Base-by-base conservation (phyloP, 2,797 vertebrate genomes). In the Platyrinchus mystaceus region DNA sequence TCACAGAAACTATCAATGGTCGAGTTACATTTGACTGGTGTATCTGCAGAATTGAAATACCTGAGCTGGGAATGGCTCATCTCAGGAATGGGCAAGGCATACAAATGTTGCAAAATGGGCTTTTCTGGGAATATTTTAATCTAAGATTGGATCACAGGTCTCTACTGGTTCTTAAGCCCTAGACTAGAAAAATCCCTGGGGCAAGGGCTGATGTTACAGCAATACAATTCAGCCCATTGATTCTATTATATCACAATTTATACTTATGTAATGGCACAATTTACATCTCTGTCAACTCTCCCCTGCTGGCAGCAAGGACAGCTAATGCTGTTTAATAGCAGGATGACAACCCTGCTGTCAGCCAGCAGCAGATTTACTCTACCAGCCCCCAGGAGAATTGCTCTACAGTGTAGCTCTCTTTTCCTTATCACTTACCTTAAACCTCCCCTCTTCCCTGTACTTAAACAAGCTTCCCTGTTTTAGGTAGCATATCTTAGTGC, bases 401-500 rank as follows among this genome's bases (percentile, higher is more conserved):
- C 5, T 1, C 53, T 44, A 6, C 30, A 6, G 3, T 4, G 32
- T 7, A 20, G 8, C 36, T 2, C 8, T 14, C 52, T n/a, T 81
- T 56, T 41, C 5, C 3, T 79, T 22, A 27, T 12, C 32, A 2
- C 58, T 30, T 23, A 8, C 10, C 39, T 46, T 15, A 27, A 71
- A 16, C 12, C 16, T 34, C 20, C 44, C 19, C n/a, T 55, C 37
- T 30, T 49, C 3, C 22, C 59, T n/a, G 6, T 15, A 4, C 23
- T 68, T 14, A 2, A 52, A 27, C 14, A 17, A 59, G 3, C 28
- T 43, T 27, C 34, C 55, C 34, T 2, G 1, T 7, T n/a, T 19
- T 1, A 50, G 5, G 19, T 13, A 26, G 4, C 3, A 0, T 1
- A 12, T 16, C 18, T 64, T 17, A 10, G 19, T 27, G 16, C 43